Base-by-base conservation (phyloP, 2,888 invertebrate species). In the Argyresthia albistria region DNA sequence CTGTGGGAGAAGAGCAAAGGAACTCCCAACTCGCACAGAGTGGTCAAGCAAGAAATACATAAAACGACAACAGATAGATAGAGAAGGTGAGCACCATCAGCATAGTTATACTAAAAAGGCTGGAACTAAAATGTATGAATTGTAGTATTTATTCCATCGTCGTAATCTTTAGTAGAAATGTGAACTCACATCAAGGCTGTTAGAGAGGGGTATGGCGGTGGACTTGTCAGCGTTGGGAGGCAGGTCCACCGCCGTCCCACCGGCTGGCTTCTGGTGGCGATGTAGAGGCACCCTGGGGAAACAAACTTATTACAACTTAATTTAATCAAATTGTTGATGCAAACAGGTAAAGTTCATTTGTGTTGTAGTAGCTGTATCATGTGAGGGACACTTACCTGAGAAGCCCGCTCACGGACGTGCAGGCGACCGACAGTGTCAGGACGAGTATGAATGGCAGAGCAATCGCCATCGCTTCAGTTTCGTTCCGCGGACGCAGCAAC, bases 251-350 rank as follows among this genome's bases (percentile, higher is more conserved):
- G 45, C 8, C 16, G 16, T 7, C 16, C 4, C 39, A 8, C 39
- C 25, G 25, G 25, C 25, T 2, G 25, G 25, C 25, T 25, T 89
- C 67, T 92, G 84, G 54, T 92, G 87, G 70, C 93, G 93, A 59
- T 91, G 89, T 58, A 97, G 79, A n/a, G 93, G 93, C 53, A 97
- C 89, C 62, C 95, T 94, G 39, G 25, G 25, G 25, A 25, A 25
- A 6, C 25, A 39, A 39, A 39, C 39, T 11, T 11, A n/a, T 11
- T n/a, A 8, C 3, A 39, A 39, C 39, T 39, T 4, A 9, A 9
- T 39, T 11, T 39, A 3, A 39, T 6, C 3, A 4, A 25, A 25
- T 25, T 25, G n/a, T n/a, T n/a, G n/a, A n/a, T n/a, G n/a, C n/a
- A n/a, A n/a, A n/a, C n/a, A n/a, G n/a, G n/a, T n/a, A n/a, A 25